These are phyloP conservation scores for Ctena decussata DNA, from an alignment of 2,888 invertebrate species.

Conservation along the genomic window DNA sequence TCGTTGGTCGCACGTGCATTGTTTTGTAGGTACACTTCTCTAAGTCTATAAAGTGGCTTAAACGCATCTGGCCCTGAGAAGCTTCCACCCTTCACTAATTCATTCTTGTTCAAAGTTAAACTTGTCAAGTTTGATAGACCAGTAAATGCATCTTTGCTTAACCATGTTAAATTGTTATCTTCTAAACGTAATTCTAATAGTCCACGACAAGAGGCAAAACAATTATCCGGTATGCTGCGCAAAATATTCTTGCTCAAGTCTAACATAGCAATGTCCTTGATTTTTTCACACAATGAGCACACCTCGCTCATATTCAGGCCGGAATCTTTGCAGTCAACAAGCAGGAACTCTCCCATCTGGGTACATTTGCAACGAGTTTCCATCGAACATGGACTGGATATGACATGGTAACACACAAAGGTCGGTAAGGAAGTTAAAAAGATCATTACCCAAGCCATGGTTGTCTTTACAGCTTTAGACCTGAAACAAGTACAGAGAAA, in stretches of 20 bases:
- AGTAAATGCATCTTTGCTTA: not conserved
- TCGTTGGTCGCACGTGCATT: not conserved
- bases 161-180: not conserved
- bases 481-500: too few relatives aligned
- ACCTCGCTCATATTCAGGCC: not conserved
- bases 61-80: not conserved
- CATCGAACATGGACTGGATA: too few relatives aligned
- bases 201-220: not conserved
- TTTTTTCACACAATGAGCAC: not conserved
- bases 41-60: not conserved
- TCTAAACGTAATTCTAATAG: not conserved
- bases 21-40: not conserved
- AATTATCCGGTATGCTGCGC: not conserved
- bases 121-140: not conserved
- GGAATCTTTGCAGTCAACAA: not conserved
- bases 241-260: not conserved
- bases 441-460: too few relatives aligned
- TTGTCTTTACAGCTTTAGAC: too few relatives aligned
- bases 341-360: too few relatives aligned
- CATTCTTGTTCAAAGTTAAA: not conserved
- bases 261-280: not conserved
- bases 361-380: too few relatives aligned
- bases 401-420: too few relatives aligned
- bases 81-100: not conserved
- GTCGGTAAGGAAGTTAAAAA: too few relatives aligned